A percentile compares a stretch with the other conserved stretches of the same genome.
These are phyloP conservation scores for Camelus bactrianus DNA, from an alignment of 2,113 vertebrate genomes.

Conservation along the genomic window DNA sequence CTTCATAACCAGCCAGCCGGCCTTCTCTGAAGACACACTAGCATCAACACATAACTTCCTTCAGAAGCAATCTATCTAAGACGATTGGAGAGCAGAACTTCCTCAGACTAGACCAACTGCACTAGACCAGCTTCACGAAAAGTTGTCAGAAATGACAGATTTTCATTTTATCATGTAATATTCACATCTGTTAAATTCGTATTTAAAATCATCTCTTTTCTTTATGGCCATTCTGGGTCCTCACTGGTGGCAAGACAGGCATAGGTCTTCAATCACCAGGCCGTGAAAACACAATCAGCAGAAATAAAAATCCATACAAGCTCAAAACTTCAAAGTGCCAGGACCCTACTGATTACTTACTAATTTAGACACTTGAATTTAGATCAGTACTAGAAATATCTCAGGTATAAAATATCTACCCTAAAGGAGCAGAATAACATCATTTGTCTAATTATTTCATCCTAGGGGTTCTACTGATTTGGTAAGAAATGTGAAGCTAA, in stretches of 20 bases:
- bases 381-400: neutral
- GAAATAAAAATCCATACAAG: neutral
- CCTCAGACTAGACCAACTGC: neutral
- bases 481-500: slow-evolving; percentile 76
- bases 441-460: slow-evolving; percentile 62
- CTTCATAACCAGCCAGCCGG: neutral
- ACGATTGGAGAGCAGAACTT: neutral
- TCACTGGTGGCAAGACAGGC: neutral
- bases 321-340: neutral
- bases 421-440: neutral
- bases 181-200: neutral
- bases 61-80: neutral
- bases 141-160: neutral
- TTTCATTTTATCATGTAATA: neutral
- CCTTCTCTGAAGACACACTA: neutral
- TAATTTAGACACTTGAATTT: neutral
- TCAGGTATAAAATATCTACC: neutral
- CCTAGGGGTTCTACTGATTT: slow-evolving; percentile 57
- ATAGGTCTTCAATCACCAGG: neutral
- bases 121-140: neutral
- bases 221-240: neutral
- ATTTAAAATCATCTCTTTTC: neutral
- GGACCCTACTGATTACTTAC: neutral
- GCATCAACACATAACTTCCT: neutral
- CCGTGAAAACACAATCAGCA: neutral